phyloP scores from a whole-genome alignment of 2,888 invertebrate genomes.

The Elmis aenea region DNA sequence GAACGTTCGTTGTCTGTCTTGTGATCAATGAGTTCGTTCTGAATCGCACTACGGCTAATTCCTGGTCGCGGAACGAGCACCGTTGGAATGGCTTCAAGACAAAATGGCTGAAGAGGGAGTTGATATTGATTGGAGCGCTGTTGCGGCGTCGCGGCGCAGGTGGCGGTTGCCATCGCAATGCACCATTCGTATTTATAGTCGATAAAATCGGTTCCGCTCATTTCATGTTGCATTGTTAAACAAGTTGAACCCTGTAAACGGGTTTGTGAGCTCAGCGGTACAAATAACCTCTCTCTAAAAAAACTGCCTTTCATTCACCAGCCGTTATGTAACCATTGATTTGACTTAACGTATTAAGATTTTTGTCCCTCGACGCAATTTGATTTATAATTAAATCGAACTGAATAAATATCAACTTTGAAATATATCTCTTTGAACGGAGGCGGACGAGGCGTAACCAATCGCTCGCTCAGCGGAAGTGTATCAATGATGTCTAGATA shows the following conservation, averaged over 20 bases:
- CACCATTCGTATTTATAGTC: slow-evolving; percentile 46
- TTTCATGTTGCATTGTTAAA: slow-evolving; percentile 26
- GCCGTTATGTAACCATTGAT: too few relatives aligned
- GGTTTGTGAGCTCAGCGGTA: too few relatives aligned
- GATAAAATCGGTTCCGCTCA: slow-evolving; percentile 43
- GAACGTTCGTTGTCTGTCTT: too few relatives aligned
- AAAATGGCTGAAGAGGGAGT: slow-evolving; percentile 47
- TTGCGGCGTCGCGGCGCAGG: slow-evolving; percentile 43
- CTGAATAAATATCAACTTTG: slow-evolving; percentile 29
- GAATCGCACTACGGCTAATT: slow-evolving; percentile 33
- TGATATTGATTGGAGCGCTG: slow-evolving; percentile 46
- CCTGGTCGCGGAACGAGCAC: slow-evolving; percentile 30
- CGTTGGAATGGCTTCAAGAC: slow-evolving; percentile 42
- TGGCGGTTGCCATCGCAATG: slow-evolving; percentile 44
- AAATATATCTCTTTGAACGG: slow-evolving; percentile 24
- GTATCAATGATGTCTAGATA: slow-evolving; percentile 39
- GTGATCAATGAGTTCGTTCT: slow-evolving; percentile 19
- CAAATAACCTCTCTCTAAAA: too few relatives aligned
- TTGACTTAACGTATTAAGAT: too few relatives aligned
- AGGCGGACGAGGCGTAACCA: slow-evolving; percentile 36
- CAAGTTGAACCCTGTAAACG: slow-evolving; percentile 11
- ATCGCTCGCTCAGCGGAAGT: slow-evolving; percentile 40
- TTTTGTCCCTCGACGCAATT: too few relatives aligned
- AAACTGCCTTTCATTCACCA: too few relatives aligned
- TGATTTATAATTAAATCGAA: too few relatives aligned